Evolutionary conservation across 2,888 invertebrate genomes (phyloP).

Genomic region (Eupithecia inturbata): DNA sequence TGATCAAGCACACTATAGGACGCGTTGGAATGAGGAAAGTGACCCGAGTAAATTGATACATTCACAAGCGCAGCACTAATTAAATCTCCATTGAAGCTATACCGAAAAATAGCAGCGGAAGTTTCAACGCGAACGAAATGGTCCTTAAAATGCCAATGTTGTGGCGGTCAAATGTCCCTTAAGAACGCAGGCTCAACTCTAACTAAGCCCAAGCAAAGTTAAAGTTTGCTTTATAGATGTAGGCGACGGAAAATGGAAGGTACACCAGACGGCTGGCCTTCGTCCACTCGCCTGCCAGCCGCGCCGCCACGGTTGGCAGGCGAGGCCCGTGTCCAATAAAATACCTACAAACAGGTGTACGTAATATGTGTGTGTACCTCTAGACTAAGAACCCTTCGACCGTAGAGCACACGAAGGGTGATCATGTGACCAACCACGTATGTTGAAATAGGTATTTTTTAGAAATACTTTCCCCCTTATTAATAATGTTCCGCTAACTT

Average conservation of each 20-base stretch:
- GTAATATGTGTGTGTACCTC: neutral
- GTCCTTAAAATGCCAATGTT: too few relatives aligned
- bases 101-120: too few relatives aligned
- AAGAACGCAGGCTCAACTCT: neutral
- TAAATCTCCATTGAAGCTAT: too few relatives aligned
- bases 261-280: slow-evolving; percentile 34
- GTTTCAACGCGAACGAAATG: too few relatives aligned
- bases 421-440: neutral
- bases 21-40: too few relatives aligned
- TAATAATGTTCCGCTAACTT: too few relatives aligned
- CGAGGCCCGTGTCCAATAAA: slow-evolving; percentile 9
- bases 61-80: too few relatives aligned
- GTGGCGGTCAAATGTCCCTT: too few relatives aligned
- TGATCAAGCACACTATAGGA: too few relatives aligned
- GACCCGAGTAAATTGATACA: too few relatives aligned
- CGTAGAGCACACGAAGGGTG: neutral
- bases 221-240: neutral
- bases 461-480: too few relatives aligned
- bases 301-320: slow-evolving; percentile 38
- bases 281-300: slow-evolving; percentile 33
- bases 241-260: slow-evolving; percentile 32
- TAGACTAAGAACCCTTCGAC: slow-evolving; percentile 1
- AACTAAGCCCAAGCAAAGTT: neutral
- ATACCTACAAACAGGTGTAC: slow-evolving; percentile 3
- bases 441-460: neutral